Evolutionary conservation across 35 echinoderm and acorn worm genomes (phyloP).

Genomic region (Strongylocentrotus purpuratus): DNA sequence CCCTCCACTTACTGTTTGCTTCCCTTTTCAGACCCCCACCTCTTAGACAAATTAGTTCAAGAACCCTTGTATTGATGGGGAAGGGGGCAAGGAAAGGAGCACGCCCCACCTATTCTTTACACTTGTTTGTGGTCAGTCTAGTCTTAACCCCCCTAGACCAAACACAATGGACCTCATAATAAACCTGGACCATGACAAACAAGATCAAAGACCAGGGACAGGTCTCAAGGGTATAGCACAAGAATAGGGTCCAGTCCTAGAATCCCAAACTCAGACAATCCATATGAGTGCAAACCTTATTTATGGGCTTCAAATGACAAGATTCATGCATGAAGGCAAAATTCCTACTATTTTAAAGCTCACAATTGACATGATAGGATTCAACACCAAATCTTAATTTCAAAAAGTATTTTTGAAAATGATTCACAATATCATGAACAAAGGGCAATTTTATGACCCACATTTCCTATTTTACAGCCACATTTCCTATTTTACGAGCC

Average conservation of each 20-base stretch:
- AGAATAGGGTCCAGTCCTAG: background rate
- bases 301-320: background rate
- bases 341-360: background rate
- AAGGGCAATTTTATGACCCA: no score
- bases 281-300: background rate
- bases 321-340: background rate
- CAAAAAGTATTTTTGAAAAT: no score
- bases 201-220: background rate
- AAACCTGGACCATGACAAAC: background rate
- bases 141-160: background rate
- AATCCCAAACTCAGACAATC: no score
- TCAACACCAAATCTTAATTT: no score
- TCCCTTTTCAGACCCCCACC: background rate
- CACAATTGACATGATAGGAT: no score
- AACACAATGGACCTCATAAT: background rate
- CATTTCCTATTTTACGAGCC: no score
- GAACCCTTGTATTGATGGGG: background rate
- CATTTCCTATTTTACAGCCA: no score
- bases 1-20: background rate
- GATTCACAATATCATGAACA: no score
- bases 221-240: background rate
- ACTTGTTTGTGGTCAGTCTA: slow-evolving; percentile 10
- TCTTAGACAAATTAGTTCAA: slow-evolving; percentile 6
- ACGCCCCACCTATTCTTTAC: background rate
- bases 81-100: background rate